Evolutionary conservation across 1,140 invertebrate species (phyloP).

Genomic region (Cataglyphis hispanica): DNA sequence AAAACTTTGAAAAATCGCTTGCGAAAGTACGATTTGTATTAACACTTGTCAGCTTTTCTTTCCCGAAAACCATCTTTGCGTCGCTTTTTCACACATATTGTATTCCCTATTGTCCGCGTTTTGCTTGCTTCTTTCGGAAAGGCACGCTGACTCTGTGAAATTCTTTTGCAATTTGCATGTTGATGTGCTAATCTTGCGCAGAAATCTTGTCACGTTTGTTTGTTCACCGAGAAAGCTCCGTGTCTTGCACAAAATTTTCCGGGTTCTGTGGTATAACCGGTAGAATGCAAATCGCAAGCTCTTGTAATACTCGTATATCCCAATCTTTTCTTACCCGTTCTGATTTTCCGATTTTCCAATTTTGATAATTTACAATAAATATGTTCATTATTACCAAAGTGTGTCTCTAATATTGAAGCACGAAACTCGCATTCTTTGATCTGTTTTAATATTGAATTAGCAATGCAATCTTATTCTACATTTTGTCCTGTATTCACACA

Average conservation of each 20-base stretch:
- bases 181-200: constrained; percentile 41
- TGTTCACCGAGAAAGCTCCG: background rate
- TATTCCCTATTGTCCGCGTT: constrained; percentile 29
- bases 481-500: background rate
- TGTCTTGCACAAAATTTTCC: constrained; percentile 38
- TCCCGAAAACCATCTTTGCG: constrained; percentile 26
- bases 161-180: constrained; percentile 58
- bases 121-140: constrained; percentile 32
- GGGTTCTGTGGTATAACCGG: constrained; percentile 1
- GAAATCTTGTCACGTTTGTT: constrained; percentile 33
- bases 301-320: background rate
- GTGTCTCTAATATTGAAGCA: background rate
- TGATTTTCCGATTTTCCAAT: constrained; percentile 16
- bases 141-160: constrained; percentile 42
- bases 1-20: constrained; percentile 40
- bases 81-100: constrained; percentile 26
- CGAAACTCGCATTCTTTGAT: background rate
- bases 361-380: background rate
- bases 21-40: constrained; percentile 40
- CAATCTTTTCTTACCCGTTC: background rate
- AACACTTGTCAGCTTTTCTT: constrained; percentile 45
- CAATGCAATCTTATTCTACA: background rate
- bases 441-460: background rate
- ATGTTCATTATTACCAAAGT: background rate
- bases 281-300: constrained; percentile 41